Base-by-base conservation (phyloP, 2,888 invertebrate species). In the Mechanitis messenoides region DNA sequence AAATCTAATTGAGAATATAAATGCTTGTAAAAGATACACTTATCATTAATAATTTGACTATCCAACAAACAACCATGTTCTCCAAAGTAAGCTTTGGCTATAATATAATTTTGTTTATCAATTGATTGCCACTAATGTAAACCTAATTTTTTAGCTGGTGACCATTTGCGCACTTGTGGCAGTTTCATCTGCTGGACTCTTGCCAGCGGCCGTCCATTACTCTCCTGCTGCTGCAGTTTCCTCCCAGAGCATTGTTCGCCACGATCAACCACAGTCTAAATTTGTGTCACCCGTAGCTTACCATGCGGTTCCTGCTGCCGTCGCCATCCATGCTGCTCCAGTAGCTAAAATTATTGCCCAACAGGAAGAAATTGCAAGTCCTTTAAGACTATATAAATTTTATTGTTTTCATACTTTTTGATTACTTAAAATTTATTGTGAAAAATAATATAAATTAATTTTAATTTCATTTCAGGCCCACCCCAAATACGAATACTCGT, bases 401-500 rank as follows among this genome's bases (percentile, higher is more conserved):
- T 42, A 9, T 5, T 42, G 42, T 42, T 9, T 9, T 42, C 3
- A 9, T 42, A 42, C 6, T 42, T 42, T 9, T 42, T 11, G 9
- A 35, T 35, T 35, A 35, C 35, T 35, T 35, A 35, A 35, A 35
- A 35, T 20, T 20, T 20, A 20, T 20, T 20, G 20, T 20, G 20
- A 20, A 20, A 20, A 20, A 20, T n/a, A 9, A 55, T n/a, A 42
- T n/a, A 20, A 6, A 55, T 6, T 45, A 12, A 6, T 3, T 33
- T 45, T 55, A 33, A 58, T 6, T 63, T 6, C 4, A 45, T 4
- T 58, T 53, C 70, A 81, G 81, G 73, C 77, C 2, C 71, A 80
- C 76, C 84, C 84, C 61, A 79, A 83, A 71, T 85, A 85, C 75
- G 83, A 86, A 71, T 91, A 83, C 81, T 82, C 78, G 63, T 91